phyloP scores from a whole-genome alignment of 1,140 invertebrate genomes.

The Drosophila kurseongensis region DNA sequence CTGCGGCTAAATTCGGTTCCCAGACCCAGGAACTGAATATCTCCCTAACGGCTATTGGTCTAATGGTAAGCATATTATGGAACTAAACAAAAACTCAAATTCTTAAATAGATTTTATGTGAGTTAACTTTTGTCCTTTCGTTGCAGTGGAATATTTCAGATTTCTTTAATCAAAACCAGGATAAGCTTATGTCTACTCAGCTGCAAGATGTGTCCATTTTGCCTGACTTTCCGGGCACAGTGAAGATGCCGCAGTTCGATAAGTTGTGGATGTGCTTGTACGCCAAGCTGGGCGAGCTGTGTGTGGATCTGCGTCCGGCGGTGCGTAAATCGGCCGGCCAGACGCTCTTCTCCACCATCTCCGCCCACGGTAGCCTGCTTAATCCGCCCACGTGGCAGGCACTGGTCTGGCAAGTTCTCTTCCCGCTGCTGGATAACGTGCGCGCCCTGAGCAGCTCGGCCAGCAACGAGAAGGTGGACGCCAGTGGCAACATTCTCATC shows the following conservation, averaged over 20 bases:
- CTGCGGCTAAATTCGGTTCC: slow-evolving; percentile 97
- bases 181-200: slow-evolving; percentile 91
- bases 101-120: too few relatives aligned
- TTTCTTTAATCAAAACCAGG: slow-evolving; percentile 97
- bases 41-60: slow-evolving; percentile 97
- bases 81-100: too few relatives aligned
- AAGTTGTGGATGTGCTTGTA: slow-evolving; percentile 98
- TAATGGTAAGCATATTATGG: slow-evolving; percentile 91
- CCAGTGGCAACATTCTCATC: slow-evolving; percentile 97
- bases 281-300: slow-evolving; percentile 94
- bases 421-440: slow-evolving; percentile 97
- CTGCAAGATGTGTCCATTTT: slow-evolving; percentile 90
- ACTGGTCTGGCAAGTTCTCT: slow-evolving; percentile 96
- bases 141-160: slow-evolving; percentile 98
- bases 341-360: slow-evolving; percentile 98
- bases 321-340: slow-evolving; percentile 99
- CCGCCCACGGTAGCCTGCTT: slow-evolving; percentile 95
- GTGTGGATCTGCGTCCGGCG: slow-evolving; percentile 97
- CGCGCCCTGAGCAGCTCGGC: slow-evolving; percentile 94
- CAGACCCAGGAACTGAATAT: slow-evolving; percentile 99
- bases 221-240: slow-evolving; percentile 92
- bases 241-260: slow-evolving; percentile 95
- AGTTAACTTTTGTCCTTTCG: not conserved
- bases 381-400: slow-evolving; percentile 96
- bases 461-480: slow-evolving; percentile 96